A percentile compares a stretch with the other conserved stretches of the same genome.
phyloP scores from a whole-genome alignment of 2,113 vertebrate genomes.

The Dasyornis broadbenti region DNA sequence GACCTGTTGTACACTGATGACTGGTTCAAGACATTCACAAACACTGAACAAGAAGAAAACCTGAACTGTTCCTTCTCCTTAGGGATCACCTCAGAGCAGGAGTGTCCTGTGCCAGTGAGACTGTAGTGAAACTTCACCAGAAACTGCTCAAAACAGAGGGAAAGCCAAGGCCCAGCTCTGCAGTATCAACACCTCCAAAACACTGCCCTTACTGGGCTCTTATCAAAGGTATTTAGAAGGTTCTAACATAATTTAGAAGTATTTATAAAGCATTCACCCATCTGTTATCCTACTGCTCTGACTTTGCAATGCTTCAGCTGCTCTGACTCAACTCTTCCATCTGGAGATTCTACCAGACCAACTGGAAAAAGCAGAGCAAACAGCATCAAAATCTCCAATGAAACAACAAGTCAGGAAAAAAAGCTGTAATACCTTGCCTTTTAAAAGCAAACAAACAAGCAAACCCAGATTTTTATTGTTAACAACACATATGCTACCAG shows the following conservation, averaged over 20 bases:
- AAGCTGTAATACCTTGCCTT: not conserved
- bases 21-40: not conserved
- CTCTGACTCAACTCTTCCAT: conserved; percentile 60
- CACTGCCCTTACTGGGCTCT: not conserved
- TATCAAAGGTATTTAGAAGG: not conserved
- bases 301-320: conserved; percentile 34
- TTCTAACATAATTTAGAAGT: conserved; percentile 14
- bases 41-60: not conserved
- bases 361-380: conserved; percentile 53
- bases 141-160: not conserved
- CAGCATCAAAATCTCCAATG: not conserved
- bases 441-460: conserved; percentile 41
- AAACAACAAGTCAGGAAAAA: conserved; percentile 19
- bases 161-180: not conserved
- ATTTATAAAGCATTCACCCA: conserved; percentile 46
- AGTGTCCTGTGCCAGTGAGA: accelerated
- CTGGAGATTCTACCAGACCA: conserved; percentile 52
- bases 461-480: not conserved
- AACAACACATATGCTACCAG: conserved; percentile 11
- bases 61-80: not conserved
- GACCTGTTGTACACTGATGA: not conserved
- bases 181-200: not conserved
- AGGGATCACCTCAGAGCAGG: not conserved
- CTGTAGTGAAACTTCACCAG: not conserved
- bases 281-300: conserved; percentile 45